phyloP scores from a whole-genome alignment of 2,797 vertebrate genomes.

The Anguilla marmorata region DNA sequence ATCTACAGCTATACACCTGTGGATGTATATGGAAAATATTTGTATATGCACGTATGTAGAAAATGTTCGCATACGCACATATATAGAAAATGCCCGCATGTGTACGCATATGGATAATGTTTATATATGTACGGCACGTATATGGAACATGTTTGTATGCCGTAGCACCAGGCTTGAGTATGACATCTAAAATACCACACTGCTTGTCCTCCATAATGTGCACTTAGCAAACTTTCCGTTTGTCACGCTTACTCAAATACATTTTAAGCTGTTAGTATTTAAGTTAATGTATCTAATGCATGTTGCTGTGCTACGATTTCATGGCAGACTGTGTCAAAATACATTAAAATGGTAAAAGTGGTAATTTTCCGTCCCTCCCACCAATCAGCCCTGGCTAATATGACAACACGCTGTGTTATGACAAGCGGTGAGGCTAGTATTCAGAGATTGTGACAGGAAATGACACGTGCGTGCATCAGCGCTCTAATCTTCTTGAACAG shows the following conservation, averaged over 20 bases:
- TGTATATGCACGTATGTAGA: background rate
- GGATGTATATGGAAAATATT: background rate
- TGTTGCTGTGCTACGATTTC: background rate
- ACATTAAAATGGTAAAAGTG: background rate
- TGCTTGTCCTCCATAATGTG: too few relatives aligned
- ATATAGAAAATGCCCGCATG: background rate
- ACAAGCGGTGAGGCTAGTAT: background rate
- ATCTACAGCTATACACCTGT: background rate
- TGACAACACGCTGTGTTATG: background rate
- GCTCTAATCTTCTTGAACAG: background rate
- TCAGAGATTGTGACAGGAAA: background rate
- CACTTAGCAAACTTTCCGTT: background rate
- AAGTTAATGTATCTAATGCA: background rate
- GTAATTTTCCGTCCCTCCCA: background rate
- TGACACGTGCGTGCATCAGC: background rate
- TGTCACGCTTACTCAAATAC: background rate
- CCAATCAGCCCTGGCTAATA: background rate
- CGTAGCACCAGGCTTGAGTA: background rate
- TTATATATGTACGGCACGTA: background rate
- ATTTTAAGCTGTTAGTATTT: background rate
- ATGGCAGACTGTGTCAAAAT: background rate
- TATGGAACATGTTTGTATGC: background rate
- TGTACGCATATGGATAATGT: background rate
- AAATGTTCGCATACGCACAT: background rate
- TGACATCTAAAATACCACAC: background rate